Conservation (phyloP, 1,140 invertebrate species). For the Helicoverpa armigera region DNA sequence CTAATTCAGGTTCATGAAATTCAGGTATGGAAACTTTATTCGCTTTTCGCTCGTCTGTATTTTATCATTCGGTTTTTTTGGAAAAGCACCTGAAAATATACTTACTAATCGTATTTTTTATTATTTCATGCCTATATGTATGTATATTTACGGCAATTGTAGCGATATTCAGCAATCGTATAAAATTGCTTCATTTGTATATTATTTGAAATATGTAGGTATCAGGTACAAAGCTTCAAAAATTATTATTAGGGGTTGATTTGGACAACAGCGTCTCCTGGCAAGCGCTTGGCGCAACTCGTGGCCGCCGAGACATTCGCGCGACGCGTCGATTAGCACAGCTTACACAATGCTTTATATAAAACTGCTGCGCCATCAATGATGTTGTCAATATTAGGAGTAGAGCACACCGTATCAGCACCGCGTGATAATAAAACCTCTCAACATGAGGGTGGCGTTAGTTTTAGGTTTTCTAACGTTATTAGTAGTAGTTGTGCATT, state of each 20-base stretch:
- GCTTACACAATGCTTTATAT: constrained; percentile 84
- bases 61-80: too few species aligned
- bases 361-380: constrained; percentile 81
- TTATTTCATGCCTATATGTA: too few species aligned
- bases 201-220: too few species aligned
- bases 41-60: too few species aligned
- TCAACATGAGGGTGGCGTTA: constrained; percentile 72
- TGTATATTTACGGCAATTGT: too few species aligned
- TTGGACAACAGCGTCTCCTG: constrained; percentile 37
- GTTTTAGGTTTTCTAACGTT: constrained; percentile 69
- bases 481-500: constrained; percentile 60
- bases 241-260: not conserved
- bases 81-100: too few species aligned
- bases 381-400: constrained; percentile 75
- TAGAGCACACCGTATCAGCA: constrained; percentile 63
- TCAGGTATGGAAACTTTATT: too few species aligned
- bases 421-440: constrained; percentile 48
- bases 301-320: constrained; percentile 61
- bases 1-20: too few species aligned
- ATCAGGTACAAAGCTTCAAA: too few species aligned
- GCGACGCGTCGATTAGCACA: constrained; percentile 72
- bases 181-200: too few species aligned
- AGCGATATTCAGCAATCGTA: too few species aligned
- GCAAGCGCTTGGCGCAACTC: constrained; percentile 67
- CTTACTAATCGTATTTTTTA: too few species aligned